Evolutionary conservation across 2,888 invertebrate species (phyloP), one percentile per base, ranked within the genome.

Genomic region (Trissolcus japonicus): DNA sequence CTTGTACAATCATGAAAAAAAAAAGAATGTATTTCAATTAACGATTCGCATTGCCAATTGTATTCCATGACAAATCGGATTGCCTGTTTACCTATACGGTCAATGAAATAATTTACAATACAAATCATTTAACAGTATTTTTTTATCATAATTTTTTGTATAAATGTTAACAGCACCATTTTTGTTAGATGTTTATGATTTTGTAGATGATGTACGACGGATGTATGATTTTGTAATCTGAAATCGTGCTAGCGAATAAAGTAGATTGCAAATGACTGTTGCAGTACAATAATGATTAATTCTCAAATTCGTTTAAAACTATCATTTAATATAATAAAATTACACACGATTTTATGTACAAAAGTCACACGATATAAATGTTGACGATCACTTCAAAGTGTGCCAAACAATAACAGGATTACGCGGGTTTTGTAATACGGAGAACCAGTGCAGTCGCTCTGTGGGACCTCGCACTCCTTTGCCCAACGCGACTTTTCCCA

Each of bases 351-450:
- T 46, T 68, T 75, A 75, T 68, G 48, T 63, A 76, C 75, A 76
- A 65, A 76, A 60, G 35, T 35, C 35, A 35, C 35, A 11, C 35
- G 35, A 11, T 40, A 51, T 19, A 51, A 66, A 57, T 51, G 17
- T 16, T 21, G 56, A 51, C 21, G 11, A 43, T 85, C 76, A 89
- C 76, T 87, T 89, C 16, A 89, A 81, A 1, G 83, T 83, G 68
- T 89, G 89, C 89, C 89, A 89, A 7, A 87, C 85, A 0, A 87
- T 88, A 4, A 89, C 87, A n/a, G 89, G 84, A 77, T 88, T 88
- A 62, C 89, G 81, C 0, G 89, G 89, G 80, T 87, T 89, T 76
- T 89, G 88, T 13, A 89, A 78, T 1, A 89, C 85, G 2, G 89
- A 87, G 65, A 88, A 87, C 89, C 89, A 89, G 60, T 89, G 89